These are phyloP conservation scores for Holotrichia oblita DNA, from an alignment of 1,140 invertebrate genomes.

Conservation along the genomic window DNA sequence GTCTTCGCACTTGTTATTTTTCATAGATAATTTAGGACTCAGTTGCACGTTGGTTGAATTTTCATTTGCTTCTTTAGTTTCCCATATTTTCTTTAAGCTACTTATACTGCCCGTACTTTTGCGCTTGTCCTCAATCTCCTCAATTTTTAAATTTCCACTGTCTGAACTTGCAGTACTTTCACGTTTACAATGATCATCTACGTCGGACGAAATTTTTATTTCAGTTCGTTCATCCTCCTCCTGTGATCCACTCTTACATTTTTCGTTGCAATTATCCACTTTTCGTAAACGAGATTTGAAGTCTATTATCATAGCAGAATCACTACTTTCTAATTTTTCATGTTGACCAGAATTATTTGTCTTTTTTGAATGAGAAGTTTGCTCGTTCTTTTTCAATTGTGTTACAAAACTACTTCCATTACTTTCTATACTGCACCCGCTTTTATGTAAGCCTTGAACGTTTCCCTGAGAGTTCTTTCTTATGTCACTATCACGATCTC, in stretches of 20 bases:
- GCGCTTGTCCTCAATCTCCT: constrained; percentile 85
- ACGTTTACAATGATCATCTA: constrained; percentile 56
- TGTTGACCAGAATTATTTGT: constrained; percentile 16
- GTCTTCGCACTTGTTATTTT: constrained; percentile 58
- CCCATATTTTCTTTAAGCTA: constrained; percentile 92
- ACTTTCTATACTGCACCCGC: background rate
- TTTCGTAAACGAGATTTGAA: constrained; percentile 86
- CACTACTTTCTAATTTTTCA: constrained; percentile 54
- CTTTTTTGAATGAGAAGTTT: constrained; percentile 47
- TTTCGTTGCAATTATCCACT: constrained; percentile 69
- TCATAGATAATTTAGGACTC: constrained; percentile 71
- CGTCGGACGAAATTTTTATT: constrained; percentile 60
- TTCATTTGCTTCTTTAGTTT: constrained; percentile 71
- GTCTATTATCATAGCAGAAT: constrained; percentile 72
- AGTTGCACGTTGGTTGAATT: constrained; percentile 60
- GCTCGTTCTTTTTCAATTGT: constrained; percentile 57
- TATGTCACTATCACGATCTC: constrained; percentile 32
- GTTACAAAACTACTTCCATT: constrained; percentile 48
- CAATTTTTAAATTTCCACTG: constrained; percentile 61
- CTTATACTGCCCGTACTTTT: constrained; percentile 92
- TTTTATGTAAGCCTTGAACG: constrained; percentile 5
- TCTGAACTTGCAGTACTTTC: constrained; percentile 59
- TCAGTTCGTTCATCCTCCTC: constrained; percentile 62
- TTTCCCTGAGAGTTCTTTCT: constrained; percentile 32
- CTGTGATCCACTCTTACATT: constrained; percentile 61